Evolutionary conservation across 2,113 vertebrate species (phyloP), one percentile per base, ranked within the genome.

Genomic region (Neopipo cinnamomea): DNA sequence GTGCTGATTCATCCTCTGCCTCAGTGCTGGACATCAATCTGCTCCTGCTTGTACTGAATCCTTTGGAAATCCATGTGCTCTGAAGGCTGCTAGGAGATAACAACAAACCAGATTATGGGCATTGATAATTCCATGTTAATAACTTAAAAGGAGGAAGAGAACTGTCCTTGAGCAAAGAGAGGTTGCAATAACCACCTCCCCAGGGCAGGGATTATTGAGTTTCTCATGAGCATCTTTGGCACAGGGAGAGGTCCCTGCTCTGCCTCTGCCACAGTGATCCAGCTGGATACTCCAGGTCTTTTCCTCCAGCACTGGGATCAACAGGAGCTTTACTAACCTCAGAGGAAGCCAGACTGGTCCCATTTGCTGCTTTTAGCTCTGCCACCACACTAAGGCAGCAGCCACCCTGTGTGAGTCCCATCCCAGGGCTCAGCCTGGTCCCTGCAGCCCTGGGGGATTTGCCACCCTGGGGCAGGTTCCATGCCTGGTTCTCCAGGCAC

Each of bases 321-420:
- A 27, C n/a, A 21, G 62, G 68, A 65, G 33, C 52, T 83, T 78
- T 25, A 17, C 28, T 20, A 39, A 62, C 33, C 20, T 47, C 46
- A 39, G 18, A 28, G 33, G 35, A 21, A 55, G 24, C 46, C 7
- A 1, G 18, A 30, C 8, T 35, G 37, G 42, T 42, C 49, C 44
- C 55, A 0, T 1, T 24, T 37, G 73, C 50, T 49, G 46, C 37
- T 46, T 68, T 77, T 11, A 11, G 39, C n/a, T n/a, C n/a, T n/a
- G n/a, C n/a, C 18, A 23, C 27, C 8, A 8, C 31, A 3, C 44
- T 11, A 12, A 41, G 49, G 21, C 22, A 81, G 44, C 50, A 24
- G 49, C 37, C 33, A 12, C 46, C 28, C 52, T 11, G 37, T 2
- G 0, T 0, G 28, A 61, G 33, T 20, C 47, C 65, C 1, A 0